Evolutionary conservation across 2,797 vertebrate genomes (phyloP).

Genomic region (Adelosebastes latens): DNA sequence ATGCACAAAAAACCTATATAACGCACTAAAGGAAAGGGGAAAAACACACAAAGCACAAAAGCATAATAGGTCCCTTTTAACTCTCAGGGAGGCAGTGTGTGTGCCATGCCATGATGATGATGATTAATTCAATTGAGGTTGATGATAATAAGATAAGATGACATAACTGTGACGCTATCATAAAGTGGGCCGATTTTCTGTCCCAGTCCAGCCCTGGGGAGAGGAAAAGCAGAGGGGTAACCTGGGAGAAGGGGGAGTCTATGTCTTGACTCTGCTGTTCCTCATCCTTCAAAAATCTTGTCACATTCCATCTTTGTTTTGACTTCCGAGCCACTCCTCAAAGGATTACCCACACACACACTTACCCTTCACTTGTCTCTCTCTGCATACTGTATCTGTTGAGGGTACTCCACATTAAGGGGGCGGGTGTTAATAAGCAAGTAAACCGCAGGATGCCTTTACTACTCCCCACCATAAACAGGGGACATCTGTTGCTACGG

Average conservation of each 20-base stretch:
- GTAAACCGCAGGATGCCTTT: background rate
- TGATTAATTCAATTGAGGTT: background rate
- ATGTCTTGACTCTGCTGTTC: background rate
- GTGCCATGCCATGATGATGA: background rate
- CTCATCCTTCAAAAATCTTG: background rate
- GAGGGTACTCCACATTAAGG: background rate
- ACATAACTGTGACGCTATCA: background rate
- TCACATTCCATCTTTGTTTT: background rate
- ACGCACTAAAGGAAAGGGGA: too few relatives aligned
- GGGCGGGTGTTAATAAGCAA: background rate
- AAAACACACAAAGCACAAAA: too few relatives aligned
- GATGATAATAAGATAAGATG: background rate
- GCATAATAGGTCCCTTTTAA: background rate
- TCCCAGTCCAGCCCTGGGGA: background rate
- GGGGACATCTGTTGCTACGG: background rate
- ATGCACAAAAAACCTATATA: too few relatives aligned
- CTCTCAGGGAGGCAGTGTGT: background rate
- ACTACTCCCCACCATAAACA: background rate
- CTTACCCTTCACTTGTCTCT: background rate
- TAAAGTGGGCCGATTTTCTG: background rate
- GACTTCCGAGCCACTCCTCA: background rate
- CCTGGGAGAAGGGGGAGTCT: background rate
- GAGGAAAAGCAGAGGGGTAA: background rate
- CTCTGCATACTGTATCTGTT: background rate
- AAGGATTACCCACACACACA: background rate